Conservation (phyloP, 2,113 vertebrate genomes). For the Galbula dea region DNA sequence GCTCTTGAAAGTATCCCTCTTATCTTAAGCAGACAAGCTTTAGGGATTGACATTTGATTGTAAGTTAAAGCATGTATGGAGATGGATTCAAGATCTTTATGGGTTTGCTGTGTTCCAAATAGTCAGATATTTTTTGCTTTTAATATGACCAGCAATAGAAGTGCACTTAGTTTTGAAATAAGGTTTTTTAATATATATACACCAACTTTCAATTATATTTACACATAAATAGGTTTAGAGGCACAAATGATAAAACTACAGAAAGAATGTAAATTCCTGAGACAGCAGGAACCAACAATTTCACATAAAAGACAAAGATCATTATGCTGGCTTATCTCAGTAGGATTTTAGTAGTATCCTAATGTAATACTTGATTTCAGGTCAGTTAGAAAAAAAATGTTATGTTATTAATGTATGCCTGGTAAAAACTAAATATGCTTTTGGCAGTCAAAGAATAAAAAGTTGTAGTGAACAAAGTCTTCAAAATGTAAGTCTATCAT, state of each 20-base stretch:
- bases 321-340: background rate
- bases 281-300: background rate
- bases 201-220: background rate
- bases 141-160: background rate
- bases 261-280: background rate
- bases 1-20: background rate
- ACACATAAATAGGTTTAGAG: background rate
- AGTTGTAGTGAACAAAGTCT: background rate
- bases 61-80: background rate
- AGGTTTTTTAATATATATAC: background rate
- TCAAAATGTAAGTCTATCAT: background rate
- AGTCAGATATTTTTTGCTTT: background rate
- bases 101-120: background rate
- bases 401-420: background rate
- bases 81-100: background rate
- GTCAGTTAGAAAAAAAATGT: background rate
- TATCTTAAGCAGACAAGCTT: background rate
- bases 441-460: background rate
- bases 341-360: background rate
- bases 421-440: background rate
- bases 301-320: background rate
- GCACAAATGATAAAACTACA: background rate
- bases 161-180: background rate
- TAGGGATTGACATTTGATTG: background rate
- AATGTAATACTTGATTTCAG: background rate